A percentile compares a stretch with the other conserved stretches of the same genome.
Conservation (phyloP, 2,888 invertebrate species). For the Mythimna vitellina region DNA sequence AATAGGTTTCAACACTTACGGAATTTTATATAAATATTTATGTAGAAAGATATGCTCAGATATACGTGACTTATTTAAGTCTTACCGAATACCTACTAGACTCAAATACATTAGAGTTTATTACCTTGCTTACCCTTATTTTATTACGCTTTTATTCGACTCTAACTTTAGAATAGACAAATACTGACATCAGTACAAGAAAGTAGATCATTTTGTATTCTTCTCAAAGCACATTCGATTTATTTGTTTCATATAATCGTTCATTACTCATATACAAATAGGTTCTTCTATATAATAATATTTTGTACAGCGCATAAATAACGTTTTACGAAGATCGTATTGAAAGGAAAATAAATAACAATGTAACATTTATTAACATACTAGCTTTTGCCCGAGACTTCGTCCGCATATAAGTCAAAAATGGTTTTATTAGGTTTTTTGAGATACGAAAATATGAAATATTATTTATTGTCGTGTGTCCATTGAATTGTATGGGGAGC, state of each 20-base stretch:
- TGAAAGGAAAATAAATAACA: not conserved
- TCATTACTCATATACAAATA: not conserved
- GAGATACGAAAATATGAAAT: too few relatives aligned
- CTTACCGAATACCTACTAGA: too few relatives aligned
- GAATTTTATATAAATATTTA: not conserved
- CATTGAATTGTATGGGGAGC: too few relatives aligned
- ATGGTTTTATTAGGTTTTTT: too few relatives aligned
- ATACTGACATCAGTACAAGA: not conserved
- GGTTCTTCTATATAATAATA: not conserved
- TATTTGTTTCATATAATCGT: not conserved
- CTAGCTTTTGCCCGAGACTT: too few relatives aligned
- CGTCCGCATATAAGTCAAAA: too few relatives aligned
- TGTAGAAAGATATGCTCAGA: too few relatives aligned
- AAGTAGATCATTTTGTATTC: not conserved
- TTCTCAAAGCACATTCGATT: slow-evolving; percentile 7
- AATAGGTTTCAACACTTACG: not conserved
- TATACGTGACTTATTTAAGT: too few relatives aligned
- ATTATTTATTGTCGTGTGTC: too few relatives aligned
- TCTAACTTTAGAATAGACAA: not conserved
- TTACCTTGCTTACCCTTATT: not conserved
- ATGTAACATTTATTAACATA: too few relatives aligned
- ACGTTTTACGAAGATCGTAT: not conserved
- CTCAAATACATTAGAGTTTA: not conserved
- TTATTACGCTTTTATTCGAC: not conserved
- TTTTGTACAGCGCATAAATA: not conserved